These are phyloP conservation scores for Akabosia matsudoensis DNA, from an alignment of 1,140 invertebrate genomes.

Conservation along the genomic window DNA sequence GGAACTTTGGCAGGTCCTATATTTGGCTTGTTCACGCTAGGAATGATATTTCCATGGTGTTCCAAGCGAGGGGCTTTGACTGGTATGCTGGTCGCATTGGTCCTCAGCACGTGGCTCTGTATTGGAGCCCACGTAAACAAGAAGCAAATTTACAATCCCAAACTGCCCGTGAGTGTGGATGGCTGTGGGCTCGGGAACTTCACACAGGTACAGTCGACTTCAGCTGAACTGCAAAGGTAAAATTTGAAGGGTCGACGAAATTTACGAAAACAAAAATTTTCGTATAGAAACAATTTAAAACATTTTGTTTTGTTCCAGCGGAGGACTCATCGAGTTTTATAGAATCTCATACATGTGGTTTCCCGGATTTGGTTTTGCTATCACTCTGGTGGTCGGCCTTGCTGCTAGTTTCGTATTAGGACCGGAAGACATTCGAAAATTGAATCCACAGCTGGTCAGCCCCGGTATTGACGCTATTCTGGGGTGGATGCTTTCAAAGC, in stretches of 20 bases:
- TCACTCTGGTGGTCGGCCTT: slow-evolving; percentile 65
- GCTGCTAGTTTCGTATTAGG: slow-evolving; percentile 54
- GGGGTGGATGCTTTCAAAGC: too few relatives aligned
- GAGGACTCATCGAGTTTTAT: slow-evolving; percentile 64
- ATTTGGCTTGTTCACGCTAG: slow-evolving; percentile 71
- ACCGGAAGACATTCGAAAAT: too few relatives aligned
- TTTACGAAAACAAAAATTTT: slow-evolving; percentile 51
- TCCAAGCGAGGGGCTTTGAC: slow-evolving; percentile 66
- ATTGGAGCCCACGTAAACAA: slow-evolving; percentile 80
- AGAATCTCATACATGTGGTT: slow-evolving; percentile 86
- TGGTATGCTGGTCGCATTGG: slow-evolving; percentile 64
- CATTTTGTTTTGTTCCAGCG: slow-evolving; percentile 43
- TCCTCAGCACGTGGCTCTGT: slow-evolving; percentile 75
- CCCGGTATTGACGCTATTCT: too few relatives aligned
- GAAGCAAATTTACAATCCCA: too few relatives aligned
- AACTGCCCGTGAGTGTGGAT: too few relatives aligned
- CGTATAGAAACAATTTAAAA: background rate
- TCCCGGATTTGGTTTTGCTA: slow-evolving; percentile 64
- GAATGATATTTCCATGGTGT: slow-evolving; percentile 65
- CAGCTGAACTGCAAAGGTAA: too few relatives aligned
- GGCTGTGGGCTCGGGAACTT: too few relatives aligned
- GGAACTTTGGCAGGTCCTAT: slow-evolving; percentile 72
- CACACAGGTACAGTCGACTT: too few relatives aligned
- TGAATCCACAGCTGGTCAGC: too few relatives aligned
- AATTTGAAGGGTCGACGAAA: too few relatives aligned